Evolutionary conservation across 2,797 vertebrate species (phyloP).

Genomic region (Xiphophorus birchmanni): DNA sequence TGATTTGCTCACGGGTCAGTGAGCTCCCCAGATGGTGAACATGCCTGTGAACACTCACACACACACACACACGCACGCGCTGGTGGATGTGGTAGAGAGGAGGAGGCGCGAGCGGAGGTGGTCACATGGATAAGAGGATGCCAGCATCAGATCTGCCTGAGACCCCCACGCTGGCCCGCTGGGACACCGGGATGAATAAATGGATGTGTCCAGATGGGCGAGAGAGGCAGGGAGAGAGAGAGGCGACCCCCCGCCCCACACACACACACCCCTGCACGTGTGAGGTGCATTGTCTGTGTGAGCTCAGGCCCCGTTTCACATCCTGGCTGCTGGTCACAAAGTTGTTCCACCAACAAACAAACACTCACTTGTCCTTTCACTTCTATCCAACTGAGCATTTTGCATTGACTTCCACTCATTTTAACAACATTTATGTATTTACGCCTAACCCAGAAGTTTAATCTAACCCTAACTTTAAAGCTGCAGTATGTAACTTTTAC

Average conservation of each 20-base stretch:
- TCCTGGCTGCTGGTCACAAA: conserved; percentile 69
- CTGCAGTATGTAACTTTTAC: no score
- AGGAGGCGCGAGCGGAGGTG: conserved; percentile 14
- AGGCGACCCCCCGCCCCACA: background rate
- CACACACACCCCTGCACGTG: conserved; percentile 33
- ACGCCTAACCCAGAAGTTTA: background rate
- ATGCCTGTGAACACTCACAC: conserved; percentile 31
- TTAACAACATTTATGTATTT: background rate
- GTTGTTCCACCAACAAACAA: conserved; percentile 32
- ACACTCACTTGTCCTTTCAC: background rate
- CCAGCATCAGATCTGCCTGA: conserved; percentile 53
- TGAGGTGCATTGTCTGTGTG: conserved; percentile 49
- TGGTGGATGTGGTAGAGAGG: conserved; percentile 11
- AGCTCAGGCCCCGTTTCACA: conserved; percentile 50
- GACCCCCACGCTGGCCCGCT: conserved; percentile 43
- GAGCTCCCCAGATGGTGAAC: conserved; percentile 58
- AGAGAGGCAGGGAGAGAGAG: conserved; percentile 8
- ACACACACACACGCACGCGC: conserved; percentile 12
- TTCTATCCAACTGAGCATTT: background rate
- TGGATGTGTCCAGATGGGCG: conserved; percentile 66
- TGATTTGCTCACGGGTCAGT: conserved; percentile 71
- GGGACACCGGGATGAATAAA: conserved; percentile 58
- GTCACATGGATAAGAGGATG: conserved; percentile 49
- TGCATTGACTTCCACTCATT: background rate
- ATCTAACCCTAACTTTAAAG: no score